A percentile compares a stretch with the other conserved stretches of the same genome.
These are phyloP conservation scores for Tenthredo scrophulariae DNA, from an alignment of 2,888 invertebrate genomes.

Conservation along the genomic window DNA sequence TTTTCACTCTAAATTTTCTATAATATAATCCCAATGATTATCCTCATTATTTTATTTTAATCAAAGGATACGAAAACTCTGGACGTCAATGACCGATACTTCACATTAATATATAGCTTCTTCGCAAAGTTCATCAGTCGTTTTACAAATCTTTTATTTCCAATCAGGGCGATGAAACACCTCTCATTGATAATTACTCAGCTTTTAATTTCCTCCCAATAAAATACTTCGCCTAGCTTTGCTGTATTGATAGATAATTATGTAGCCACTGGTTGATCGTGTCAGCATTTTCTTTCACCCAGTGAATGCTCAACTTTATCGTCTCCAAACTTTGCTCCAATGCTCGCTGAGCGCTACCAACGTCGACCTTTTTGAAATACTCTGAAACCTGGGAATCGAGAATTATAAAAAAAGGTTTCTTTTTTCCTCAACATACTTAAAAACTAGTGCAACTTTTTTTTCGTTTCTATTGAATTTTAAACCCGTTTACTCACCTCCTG, in stretches of 20 bases:
- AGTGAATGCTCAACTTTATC: slow-evolving; percentile 89
- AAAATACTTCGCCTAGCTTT: slow-evolving; percentile 25
- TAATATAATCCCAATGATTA: slow-evolving; percentile 9
- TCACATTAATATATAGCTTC: background rate
- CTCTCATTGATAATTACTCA: background rate
- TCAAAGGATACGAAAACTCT: slow-evolving; percentile 22
- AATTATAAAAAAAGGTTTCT: background rate
- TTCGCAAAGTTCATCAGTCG: background rate
- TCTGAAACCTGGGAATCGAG: slow-evolving; percentile 80
- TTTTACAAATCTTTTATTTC: background rate
- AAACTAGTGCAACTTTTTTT: background rate
- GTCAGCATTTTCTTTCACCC: slow-evolving; percentile 84
- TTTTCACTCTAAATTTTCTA: background rate
- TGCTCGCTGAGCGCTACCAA: slow-evolving; percentile 82
- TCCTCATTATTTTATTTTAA: background rate
- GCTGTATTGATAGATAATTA: slow-evolving; percentile 69
- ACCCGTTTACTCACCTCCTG: slow-evolving; percentile 81
- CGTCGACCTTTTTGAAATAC: slow-evolving; percentile 80
- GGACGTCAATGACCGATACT: slow-evolving; percentile 2
- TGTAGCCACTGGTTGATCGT: slow-evolving; percentile 80
- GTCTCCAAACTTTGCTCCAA: slow-evolving; percentile 88
- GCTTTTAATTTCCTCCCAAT: background rate
- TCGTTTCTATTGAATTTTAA: background rate
- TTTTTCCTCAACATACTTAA: background rate
- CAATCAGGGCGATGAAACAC: background rate